Base-by-base conservation (phyloP, 2,888 invertebrate species). In the Trissolcus japonicus region DNA sequence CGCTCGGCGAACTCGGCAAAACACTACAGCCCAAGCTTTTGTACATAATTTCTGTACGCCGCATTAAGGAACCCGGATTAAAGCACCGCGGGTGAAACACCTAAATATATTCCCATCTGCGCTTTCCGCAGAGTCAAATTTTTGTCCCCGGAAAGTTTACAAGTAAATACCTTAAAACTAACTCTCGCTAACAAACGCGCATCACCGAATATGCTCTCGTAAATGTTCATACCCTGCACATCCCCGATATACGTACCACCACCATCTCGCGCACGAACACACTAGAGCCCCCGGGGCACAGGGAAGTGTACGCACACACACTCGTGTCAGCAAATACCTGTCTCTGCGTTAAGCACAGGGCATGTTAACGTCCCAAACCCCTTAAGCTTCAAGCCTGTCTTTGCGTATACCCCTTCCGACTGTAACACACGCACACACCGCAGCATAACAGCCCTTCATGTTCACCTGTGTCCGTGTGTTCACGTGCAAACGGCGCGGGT, bases 321-420 rank as follows among this genome's bases (percentile, higher is more conserved):
- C 57, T 57, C 57, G 67, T 60, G 67, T 43, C 50, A 59, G 59
- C 80, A 82, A 83, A 84, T 85, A 84, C 83, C 85, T 84, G 83
- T 85, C 85, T 83, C 82, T 82, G 80, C 80, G 82, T 81, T 83
- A 83, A 83, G 79, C 79, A 80, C 80, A 80, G 78, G 79, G 78
- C 80, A 79, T 79, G 83, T 82, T 80, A 78, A 67, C 78, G 79
- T 80, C 82, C 81, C 81, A 80, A 79, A 81, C 63, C 80, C 81
- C 79, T 80, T 79, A 76, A 80, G 78, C 82, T 78, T 72, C 81
- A 69, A 75, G 81, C 81, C 76, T 59, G 60, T 76, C 71, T 60
- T 71, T 62, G 48, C 69, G 51, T 67, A 55, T 41, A 41, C 51
- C 51, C 51, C 17, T 17, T 51, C 51, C 51, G 11, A 13, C 19